Base-by-base conservation (phyloP, 2,888 invertebrate genomes). In the Andrena bicolor region DNA sequence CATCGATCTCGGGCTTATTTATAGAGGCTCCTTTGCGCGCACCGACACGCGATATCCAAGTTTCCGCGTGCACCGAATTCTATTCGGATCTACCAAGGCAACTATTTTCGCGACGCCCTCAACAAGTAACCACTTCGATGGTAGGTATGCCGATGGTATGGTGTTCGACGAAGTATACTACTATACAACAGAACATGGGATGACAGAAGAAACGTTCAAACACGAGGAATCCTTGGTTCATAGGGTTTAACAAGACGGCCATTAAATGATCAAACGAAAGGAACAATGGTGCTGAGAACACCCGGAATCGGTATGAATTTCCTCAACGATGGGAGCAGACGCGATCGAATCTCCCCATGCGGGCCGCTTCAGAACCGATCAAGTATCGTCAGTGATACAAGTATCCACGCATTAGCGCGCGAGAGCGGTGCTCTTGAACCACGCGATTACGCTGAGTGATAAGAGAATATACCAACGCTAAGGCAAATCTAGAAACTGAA, bases 1-100 rank as follows among this genome's bases (percentile, higher is more conserved):
- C 82, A 82, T 80, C 76, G 83, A 83, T 76, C 81, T 70, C 30
- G 23, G 53, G 53, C 65, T 83, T 83, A 81, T 83, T 83, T 83
- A 82, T 82, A 82, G 69, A 69, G 56, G n/a, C 68, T 72, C 71
- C 79, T 79, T 68, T 56, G 68, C 79, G 66, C 60, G 66, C 73
- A 68, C 26, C 56, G 56, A 56, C 56, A 75, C 61, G 74, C 70
- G 78, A 58, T 56, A 23, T 56, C 73, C 41, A 49, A 26, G 71
- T 71, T 79, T 79, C 79, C 82, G 70, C 48, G 56, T 74, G 76
- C 69, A 41, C 51, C 56, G 74, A 49, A 75, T 73, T 65, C 77
- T 61, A 49, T 30, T 56, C 32, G 20, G 16, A 56, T 72, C 10
- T 53, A 28, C 28, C 5, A 2, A 20, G 35, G 6, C 26, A 69